These are phyloP conservation scores for Araneus ventricosus DNA, from an alignment of 1,140 invertebrate species.

Conservation along the genomic window DNA sequence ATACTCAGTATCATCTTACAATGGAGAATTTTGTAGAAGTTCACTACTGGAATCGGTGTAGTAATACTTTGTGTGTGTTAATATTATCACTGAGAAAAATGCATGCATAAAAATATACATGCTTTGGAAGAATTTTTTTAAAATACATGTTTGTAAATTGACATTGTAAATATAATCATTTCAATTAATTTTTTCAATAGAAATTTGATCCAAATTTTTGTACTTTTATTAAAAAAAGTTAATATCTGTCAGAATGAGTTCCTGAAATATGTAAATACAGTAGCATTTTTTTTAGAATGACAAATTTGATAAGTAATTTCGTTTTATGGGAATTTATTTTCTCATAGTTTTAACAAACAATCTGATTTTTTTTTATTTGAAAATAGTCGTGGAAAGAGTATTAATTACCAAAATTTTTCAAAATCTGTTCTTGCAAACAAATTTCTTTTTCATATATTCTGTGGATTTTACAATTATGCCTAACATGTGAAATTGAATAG, in stretches of 20 bases:
- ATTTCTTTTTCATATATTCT: too few relatives aligned
- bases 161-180: constrained; percentile 6
- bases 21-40: background rate
- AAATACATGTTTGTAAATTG: background rate
- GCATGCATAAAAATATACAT: background rate
- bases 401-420: too few relatives aligned
- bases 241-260: background rate
- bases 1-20: background rate
- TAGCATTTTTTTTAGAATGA: background rate
- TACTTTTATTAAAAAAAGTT: background rate
- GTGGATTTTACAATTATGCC: too few relatives aligned
- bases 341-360: background rate
- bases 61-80: background rate
- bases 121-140: background rate
- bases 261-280: background rate
- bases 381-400: background rate
- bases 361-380: background rate
- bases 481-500: too few relatives aligned
- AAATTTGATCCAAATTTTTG: background rate
- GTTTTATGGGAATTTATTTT: background rate
- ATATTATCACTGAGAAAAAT: background rate
- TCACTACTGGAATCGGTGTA: background rate
- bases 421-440: too few relatives aligned
- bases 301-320: background rate
- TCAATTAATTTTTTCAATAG: background rate